Evolutionary conservation across 2,797 vertebrate genomes (phyloP).

Genomic region (Phoebastria nigripes): DNA sequence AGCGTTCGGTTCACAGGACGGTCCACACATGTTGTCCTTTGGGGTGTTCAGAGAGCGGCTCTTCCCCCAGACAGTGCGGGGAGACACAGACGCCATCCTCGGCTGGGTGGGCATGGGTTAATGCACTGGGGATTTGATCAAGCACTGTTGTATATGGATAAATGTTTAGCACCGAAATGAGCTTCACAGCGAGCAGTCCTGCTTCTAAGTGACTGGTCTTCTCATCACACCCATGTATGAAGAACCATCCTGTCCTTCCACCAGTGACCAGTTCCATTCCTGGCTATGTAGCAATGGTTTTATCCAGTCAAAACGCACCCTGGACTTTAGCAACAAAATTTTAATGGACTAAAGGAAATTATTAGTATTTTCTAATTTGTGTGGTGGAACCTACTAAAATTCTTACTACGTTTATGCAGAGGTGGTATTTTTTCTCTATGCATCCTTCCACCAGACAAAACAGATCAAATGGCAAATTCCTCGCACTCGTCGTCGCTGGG

Average conservation of each 20-base stretch:
- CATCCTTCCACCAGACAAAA: neutral
- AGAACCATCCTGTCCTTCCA: neutral
- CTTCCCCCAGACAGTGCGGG: neutral
- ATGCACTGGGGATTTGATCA: neutral
- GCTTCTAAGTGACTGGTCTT: neutral
- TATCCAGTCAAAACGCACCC: neutral
- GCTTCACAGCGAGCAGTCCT: neutral
- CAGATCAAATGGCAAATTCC: constrained; percentile 39
- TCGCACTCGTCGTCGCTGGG: neutral
- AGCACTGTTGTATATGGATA: neutral
- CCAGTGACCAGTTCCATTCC: neutral
- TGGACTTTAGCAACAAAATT: neutral
- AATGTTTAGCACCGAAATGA: neutral
- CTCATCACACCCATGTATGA: neutral
- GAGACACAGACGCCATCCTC: neutral
- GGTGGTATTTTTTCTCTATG: neutral
- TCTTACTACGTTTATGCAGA: neutral
- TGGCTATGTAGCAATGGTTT: neutral
- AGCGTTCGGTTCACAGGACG: neutral
- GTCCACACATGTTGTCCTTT: accelerated
- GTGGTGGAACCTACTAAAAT: neutral
- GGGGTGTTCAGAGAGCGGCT: neutral
- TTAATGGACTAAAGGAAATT: neutral
- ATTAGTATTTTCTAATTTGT: neutral
- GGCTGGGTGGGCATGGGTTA: neutral